These are phyloP conservation scores for Eulemur rufifrons DNA, from an alignment of 2,113 vertebrate species.

Conservation along the genomic window DNA sequence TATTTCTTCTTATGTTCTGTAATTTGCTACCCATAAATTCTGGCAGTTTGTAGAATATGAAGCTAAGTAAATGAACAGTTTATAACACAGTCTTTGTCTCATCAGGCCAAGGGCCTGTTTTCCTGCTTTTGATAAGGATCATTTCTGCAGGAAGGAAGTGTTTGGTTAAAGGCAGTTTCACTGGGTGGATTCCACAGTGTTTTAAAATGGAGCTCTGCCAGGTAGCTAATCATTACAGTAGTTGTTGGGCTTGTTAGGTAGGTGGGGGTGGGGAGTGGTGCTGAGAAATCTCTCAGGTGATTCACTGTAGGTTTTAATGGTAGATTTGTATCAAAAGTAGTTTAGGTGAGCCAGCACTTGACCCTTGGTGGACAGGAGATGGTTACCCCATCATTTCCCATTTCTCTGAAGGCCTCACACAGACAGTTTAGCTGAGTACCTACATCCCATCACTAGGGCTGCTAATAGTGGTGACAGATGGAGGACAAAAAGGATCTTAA, in stretches of 20 bases:
- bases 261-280: fast-evolving
- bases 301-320: background rate
- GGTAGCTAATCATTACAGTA: constrained; percentile 52
- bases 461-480: background rate
- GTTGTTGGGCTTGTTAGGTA: constrained; percentile 41
- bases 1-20: background rate
- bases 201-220: constrained; percentile 28
- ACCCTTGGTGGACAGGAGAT: background rate
- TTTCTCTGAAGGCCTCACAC: background rate
- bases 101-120: background rate
- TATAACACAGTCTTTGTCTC: background rate
- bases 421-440: background rate
- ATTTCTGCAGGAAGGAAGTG: constrained; percentile 58
- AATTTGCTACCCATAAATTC: background rate
- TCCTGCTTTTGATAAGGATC: constrained; percentile 40
- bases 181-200: background rate
- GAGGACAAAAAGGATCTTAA: background rate
- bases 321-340: background rate
- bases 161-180: background rate
- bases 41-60: background rate
- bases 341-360: background rate
- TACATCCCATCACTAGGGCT: background rate
- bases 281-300: background rate
- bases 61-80: background rate
- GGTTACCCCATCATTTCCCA: background rate